phyloP scores from a whole-genome alignment of 1,140 invertebrate species.

The Drosophila santomea region DNA sequence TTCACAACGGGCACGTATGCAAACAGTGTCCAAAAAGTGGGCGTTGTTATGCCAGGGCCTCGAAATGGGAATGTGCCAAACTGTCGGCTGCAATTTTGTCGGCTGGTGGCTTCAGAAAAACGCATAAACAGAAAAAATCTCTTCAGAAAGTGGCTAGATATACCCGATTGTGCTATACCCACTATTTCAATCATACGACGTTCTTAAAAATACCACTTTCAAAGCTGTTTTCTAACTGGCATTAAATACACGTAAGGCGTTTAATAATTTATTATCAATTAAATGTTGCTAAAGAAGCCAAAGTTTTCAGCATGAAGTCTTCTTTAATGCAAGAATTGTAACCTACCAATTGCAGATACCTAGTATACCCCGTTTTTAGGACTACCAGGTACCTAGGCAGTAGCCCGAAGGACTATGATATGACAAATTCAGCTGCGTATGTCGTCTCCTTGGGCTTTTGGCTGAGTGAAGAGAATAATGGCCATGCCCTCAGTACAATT shows the following conservation, averaged over 20 bases:
- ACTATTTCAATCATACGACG: not conserved
- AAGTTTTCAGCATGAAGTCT: too few species aligned
- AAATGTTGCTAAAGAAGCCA: too few species aligned
- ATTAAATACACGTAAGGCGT: too few species aligned
- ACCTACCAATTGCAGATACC: not conserved
- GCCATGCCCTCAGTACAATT: slow-evolving; percentile 61
- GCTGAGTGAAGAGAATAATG: slow-evolving; percentile 35
- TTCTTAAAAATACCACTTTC: too few species aligned
- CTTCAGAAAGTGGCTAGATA: not conserved
- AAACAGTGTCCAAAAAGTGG: slow-evolving; percentile 59
- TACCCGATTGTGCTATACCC: not conserved
- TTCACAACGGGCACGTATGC: slow-evolving; percentile 79
- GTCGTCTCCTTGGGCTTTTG: slow-evolving; percentile 33
- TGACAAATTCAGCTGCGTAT: slow-evolving; percentile 62
- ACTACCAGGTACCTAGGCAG: slow-evolving; percentile 2
- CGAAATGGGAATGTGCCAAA: slow-evolving; percentile 49
- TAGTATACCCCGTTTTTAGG: not conserved
- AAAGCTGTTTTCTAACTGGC: too few species aligned
- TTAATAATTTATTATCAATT: too few species aligned
- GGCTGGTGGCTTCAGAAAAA: slow-evolving; percentile 33
- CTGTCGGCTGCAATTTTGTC: slow-evolving; percentile 72
- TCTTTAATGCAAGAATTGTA: too few species aligned
- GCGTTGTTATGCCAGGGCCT: slow-evolving; percentile 15
- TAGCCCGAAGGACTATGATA: slow-evolving; percentile 37
- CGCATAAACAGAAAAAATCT: slow-evolving; percentile 29